These are phyloP conservation scores for Balaenoptera acutorostrata DNA, from an alignment of 2,113 vertebrate species.

Conservation along the genomic window DNA sequence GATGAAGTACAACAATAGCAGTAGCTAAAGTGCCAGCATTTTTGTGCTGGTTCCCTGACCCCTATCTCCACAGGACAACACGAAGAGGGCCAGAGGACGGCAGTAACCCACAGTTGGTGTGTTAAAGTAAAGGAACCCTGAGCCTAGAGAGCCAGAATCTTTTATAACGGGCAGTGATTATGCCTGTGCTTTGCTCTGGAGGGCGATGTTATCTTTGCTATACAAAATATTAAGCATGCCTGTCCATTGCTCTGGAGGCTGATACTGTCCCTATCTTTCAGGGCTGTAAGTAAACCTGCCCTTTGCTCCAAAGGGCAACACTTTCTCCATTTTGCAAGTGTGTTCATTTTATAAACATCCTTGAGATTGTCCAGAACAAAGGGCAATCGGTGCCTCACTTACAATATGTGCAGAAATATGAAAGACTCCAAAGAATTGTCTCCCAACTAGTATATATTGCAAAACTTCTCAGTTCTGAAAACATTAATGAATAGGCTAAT, in stretches of 20 bases:
- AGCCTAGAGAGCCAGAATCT: background rate
- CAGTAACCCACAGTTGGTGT: background rate
- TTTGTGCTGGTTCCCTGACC: background rate
- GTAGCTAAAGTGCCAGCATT: background rate
- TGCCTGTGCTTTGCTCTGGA: background rate
- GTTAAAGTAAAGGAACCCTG: background rate
- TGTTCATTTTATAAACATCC: background rate
- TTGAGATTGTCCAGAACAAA: background rate
- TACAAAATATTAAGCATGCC: too few species aligned
- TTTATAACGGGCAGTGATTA: background rate
- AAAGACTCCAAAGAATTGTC: background rate
- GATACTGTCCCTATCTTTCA: background rate
- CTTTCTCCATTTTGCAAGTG: background rate
- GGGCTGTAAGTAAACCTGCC: background rate
- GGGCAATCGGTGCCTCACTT: background rate
- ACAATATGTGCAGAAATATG: background rate
- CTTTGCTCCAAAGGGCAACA: background rate
- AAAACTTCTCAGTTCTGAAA: background rate
- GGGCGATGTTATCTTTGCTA: background rate
- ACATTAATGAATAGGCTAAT: background rate
- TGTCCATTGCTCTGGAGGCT: background rate
- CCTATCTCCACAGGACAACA: background rate
- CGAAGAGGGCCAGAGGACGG: background rate
- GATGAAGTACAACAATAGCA: background rate
- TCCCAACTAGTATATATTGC: background rate